Evolutionary conservation across 2,888 invertebrate species (phyloP), one percentile per base, ranked within the genome.

Genomic region (Chouioia cunea): DNA sequence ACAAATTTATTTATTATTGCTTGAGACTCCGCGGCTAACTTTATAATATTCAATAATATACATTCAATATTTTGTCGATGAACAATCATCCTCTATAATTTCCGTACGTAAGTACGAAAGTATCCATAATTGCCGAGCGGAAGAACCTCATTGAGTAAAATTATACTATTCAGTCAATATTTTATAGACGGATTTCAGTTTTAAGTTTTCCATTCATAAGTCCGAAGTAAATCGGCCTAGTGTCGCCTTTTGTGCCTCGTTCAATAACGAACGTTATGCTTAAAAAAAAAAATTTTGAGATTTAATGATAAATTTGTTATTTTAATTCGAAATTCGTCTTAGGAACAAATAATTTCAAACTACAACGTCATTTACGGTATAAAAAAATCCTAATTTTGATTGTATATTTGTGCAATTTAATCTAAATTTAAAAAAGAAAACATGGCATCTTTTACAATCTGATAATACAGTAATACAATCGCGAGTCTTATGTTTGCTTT

Each of bases 1-100:
- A 83, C 82, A 82, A 82, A 82, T 79, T 80, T 63, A 75, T 81
- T 81, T 81, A 81, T 79, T 78, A 78, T 77, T 79, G 77, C 74
- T 71, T 67, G 70, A 71, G 66, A 74, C 64, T 62, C 65, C 53
- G 57, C 58, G 23, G 22, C 36, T 62, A 57, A 12, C 46, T 71
- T 60, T 68, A n/a, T n/a, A n/a, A n/a, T n/a, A n/a, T n/a, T 69
- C 23, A 27, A n/a, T n/a, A n/a, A n/a, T 56, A 54, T 36, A 69
- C 36, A 60, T 23, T 69, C 15, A 43, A 6, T 36, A 36, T 36
- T 36, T 36, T 3, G 6, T 12, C 1, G 36, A 36, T 36, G 4
- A 36, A 10, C 10, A 36, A 36, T 36, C 36, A 36, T 36, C 36
- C 36, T 4, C 36, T 2, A 36, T 10, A 36, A 10, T 36, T 36